phyloP scores from a whole-genome alignment of 2,113 vertebrate genomes.

The Albula glossodonta region DNA sequence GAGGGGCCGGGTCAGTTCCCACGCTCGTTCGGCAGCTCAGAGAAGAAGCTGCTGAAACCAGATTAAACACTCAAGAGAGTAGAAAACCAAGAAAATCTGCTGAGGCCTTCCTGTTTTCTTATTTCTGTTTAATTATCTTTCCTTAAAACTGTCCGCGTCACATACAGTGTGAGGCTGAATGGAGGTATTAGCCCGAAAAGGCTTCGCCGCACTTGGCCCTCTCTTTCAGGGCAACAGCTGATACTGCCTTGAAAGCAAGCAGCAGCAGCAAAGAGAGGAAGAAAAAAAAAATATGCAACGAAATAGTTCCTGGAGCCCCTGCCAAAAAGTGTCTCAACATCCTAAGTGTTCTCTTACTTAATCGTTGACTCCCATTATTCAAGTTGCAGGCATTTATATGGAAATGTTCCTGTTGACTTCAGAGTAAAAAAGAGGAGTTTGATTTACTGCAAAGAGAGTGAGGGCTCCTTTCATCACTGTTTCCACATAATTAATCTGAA shows the following conservation, averaged over 20 bases:
- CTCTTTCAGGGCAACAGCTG: conserved; percentile 30
- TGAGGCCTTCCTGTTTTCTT: conserved; percentile 37
- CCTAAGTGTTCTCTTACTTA: conserved; percentile 45
- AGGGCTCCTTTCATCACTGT: conserved; percentile 54
- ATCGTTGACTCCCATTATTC: conserved; percentile 39
- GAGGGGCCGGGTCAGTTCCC: conserved; percentile 53
- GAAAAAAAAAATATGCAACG: conserved; percentile 45
- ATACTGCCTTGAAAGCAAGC: conserved; percentile 46
- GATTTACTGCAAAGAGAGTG: conserved; percentile 58
- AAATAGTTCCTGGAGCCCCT: conserved; percentile 56
- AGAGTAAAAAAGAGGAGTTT: conserved; percentile 49
- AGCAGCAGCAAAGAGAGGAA: conserved; percentile 36
- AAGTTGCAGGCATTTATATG: conserved; percentile 39
- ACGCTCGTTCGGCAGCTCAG: conserved; percentile 50
- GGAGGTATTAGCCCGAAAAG: conserved; percentile 35
- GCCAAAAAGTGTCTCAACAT: conserved; percentile 45
- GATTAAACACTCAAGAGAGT: conserved; percentile 38
- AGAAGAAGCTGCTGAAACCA: conserved; percentile 42
- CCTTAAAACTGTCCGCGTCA: conserved; percentile 33
- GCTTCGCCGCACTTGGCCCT: conserved; percentile 18
- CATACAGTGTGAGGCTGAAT: conserved; percentile 20
- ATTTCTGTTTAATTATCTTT: neutral
- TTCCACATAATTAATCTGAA: conserved; percentile 52
- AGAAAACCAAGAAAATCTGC: conserved; percentile 37
- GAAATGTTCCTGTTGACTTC: conserved; percentile 6